A percentile compares a stretch with the other conserved stretches of the same genome.
phyloP scores from a whole-genome alignment of 2,888 invertebrate genomes.

The Chrysolina oricalcia region DNA sequence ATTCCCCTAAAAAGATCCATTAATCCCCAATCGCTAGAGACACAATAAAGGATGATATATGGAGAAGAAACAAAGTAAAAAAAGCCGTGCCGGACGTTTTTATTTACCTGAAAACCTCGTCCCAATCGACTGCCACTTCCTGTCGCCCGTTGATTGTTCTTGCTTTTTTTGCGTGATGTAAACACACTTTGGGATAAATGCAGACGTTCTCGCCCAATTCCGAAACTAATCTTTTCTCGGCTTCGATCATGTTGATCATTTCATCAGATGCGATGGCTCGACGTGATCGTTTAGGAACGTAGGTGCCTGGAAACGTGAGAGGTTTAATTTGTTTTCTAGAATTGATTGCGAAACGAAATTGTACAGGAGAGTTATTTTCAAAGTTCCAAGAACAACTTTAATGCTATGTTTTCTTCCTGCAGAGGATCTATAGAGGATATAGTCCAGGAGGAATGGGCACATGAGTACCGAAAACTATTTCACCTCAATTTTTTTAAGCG shows the following conservation, averaged over 20 bases:
- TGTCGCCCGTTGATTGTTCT: slow-evolving; percentile 67
- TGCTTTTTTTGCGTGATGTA: slow-evolving; percentile 79
- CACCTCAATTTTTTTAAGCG: too few species aligned
- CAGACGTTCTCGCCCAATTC: slow-evolving; percentile 87
- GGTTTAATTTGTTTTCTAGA: neutral
- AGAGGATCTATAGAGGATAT: too few species aligned
- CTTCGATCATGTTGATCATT: slow-evolving; percentile 79
- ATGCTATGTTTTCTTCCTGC: neutral
- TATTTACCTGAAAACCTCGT: slow-evolving; percentile 83
- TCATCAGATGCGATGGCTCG: slow-evolving; percentile 74
- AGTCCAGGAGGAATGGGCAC: too few species aligned
- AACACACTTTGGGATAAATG: slow-evolving; percentile 85
- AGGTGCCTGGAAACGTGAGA: slow-evolving; percentile 77
- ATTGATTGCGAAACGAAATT: slow-evolving; percentile 4
- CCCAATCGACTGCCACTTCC: slow-evolving; percentile 78
- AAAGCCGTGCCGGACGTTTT: slow-evolving; percentile 33
- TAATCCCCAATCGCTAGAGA: slow-evolving; percentile 30
- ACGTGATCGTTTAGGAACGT: slow-evolving; percentile 78
- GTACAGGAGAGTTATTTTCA: neutral
- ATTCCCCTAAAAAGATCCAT: slow-evolving; percentile 28
- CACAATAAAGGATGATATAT: slow-evolving; percentile 21
- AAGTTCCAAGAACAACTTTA: neutral
- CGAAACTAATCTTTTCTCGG: slow-evolving; percentile 85
- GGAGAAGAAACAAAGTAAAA: slow-evolving; percentile 26
- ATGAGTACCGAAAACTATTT: too few species aligned